Evolutionary conservation across 2,113 vertebrate species (phyloP).

Genomic region (Lepidothrix coronata): DNA sequence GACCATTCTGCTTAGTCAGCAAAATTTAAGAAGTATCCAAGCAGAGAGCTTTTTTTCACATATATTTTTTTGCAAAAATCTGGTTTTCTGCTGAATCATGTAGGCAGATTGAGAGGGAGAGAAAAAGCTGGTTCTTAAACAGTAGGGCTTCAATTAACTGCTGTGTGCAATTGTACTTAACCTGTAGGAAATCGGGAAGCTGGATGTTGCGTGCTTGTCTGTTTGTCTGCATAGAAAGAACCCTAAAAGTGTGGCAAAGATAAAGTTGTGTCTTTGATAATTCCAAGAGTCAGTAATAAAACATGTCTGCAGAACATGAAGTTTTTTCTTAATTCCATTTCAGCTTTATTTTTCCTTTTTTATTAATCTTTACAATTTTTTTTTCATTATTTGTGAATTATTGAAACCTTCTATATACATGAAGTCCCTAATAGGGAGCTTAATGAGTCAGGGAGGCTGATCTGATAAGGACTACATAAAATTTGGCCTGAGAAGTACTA

Average conservation of each 20-base stretch:
- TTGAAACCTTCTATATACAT: not conserved
- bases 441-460: not conserved
- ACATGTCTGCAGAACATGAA: not conserved
- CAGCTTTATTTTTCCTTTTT: not conserved
- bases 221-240: not conserved
- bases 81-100: not conserved
- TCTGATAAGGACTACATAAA: not conserved
- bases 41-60: not conserved
- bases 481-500: not conserved
- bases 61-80: not conserved
- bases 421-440: not conserved
- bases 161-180: not conserved
- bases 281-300: not conserved
- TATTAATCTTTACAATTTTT: not conserved
- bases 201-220: not conserved
- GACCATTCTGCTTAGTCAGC: not conserved
- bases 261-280: not conserved
- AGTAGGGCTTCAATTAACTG: not conserved
- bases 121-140: not conserved
- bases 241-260: not conserved
- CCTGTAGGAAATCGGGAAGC: not conserved
- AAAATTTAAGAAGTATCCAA: not conserved
- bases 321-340: not conserved
- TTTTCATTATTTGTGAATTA: not conserved
- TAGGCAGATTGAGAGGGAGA: not conserved